Evolutionary conservation across 2,797 vertebrate genomes (phyloP), one percentile per base, ranked within the genome.

Genomic region (Anguilla megastoma): DNA sequence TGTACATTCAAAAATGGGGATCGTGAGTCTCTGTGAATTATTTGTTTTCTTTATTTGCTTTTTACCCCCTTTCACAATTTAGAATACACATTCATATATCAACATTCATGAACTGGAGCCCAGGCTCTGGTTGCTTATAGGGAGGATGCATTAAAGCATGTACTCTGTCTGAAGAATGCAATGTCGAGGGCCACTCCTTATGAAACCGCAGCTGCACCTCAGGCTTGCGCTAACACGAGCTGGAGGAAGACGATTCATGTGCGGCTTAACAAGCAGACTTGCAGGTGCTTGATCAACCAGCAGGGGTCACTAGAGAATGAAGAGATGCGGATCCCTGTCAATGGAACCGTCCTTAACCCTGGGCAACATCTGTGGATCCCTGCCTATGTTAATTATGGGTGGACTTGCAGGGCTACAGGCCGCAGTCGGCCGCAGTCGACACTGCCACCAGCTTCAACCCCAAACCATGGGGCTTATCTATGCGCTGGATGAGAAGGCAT

Each of bases 1-100:
- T 21, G 63, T 84, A 69, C n/a, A 48, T 82, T 84, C 10, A 27
- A 33, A 87, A 84, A 84, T n/a, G n/a, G 16, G n/a, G 27, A 63
- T 45, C 87, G 85, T 48, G 36, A 58, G 48, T n/a, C 27, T 52
- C 33, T 45, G 45, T 30, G 14, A 21, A 24, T 36, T 6, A 8
- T 71, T 30, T n/a, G 58, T 45, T 69, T 69, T 27, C n/a, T 66
- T 66, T n/a, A 27, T 27, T 69, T 58, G 16, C 56, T 8, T 69
- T 27, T n/a, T n/a, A 69, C n/a, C 63, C n/a, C 63, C 24, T 69
- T 69, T n/a, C 63, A 27, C 24, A 27, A 69, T 27, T n/a, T 6
- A 69, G 5, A 66, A n/a, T 66, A n/a, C 9, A 10, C n/a, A 69
- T 69, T 69, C 9, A 9, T 69, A 27, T 66, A 10, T 27, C 63